Conservation (phyloP, 2,888 invertebrate genomes). For the Xestia rhomboidea region DNA sequence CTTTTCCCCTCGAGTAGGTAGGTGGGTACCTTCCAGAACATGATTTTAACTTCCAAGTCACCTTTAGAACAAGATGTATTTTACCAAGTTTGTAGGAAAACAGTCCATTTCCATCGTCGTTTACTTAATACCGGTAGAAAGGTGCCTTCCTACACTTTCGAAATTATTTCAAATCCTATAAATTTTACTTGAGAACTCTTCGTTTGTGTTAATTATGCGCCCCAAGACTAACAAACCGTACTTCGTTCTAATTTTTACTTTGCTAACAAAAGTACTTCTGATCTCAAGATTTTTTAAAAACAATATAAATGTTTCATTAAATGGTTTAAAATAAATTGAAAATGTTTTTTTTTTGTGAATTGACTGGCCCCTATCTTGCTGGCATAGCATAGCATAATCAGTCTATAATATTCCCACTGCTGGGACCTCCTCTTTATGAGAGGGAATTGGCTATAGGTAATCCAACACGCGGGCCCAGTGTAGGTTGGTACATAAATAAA, state of each 20-base stretch:
- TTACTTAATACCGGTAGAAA: constrained; percentile 29
- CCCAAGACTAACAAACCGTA: constrained; percentile 19
- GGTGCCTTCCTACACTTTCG: constrained; percentile 28
- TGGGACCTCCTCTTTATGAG: no score
- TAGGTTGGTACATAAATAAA: no score
- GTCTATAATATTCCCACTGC: no score
- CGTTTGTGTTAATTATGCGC: constrained; percentile 49
- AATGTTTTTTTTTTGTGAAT: not conserved
- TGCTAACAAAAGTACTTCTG: constrained; percentile 30
- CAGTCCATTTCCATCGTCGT: constrained; percentile 14
- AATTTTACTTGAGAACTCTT: constrained; percentile 40
- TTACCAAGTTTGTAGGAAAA: constrained; percentile 18
- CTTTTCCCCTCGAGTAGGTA: not conserved
- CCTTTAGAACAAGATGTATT: constrained; percentile 16
- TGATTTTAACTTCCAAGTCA: constrained; percentile 21
- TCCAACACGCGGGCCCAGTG: no score
- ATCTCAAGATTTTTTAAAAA: not conserved
- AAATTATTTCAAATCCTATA: constrained; percentile 55
- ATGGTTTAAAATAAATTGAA: not conserved
- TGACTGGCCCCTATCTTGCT: not conserved
- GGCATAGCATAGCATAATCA: no score
- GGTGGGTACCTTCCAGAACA: not conserved
- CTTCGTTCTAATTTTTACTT: constrained; percentile 13
- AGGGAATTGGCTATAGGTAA: no score
- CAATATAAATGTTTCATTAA: not conserved